Percentiles rank a stretch among this genome's conserved stretches.
Conservation (phyloP, 1,140 invertebrate species). For the Cephus cinctus region DNA sequence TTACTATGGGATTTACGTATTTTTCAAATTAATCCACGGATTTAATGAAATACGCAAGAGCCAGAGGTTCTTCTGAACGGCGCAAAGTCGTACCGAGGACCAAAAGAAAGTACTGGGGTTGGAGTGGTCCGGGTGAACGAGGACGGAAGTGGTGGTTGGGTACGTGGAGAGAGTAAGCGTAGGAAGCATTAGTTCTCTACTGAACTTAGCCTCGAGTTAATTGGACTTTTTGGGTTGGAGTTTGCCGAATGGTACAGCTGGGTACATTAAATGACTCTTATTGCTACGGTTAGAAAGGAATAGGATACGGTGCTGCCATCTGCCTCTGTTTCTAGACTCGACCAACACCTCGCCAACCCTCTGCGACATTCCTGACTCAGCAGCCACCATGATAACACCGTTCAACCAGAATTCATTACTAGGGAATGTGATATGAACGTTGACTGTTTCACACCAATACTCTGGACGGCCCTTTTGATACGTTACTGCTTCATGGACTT, state of each 20-base stretch:
- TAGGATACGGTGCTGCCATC: neutral
- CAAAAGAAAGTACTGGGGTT: too few relatives aligned
- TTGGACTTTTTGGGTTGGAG: neutral
- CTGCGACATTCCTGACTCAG: neutral
- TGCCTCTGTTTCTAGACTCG: neutral
- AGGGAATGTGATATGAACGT: neutral
- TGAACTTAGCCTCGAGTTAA: neutral
- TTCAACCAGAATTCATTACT: neutral
- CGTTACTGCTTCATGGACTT: too few relatives aligned
- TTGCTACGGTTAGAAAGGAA: neutral
- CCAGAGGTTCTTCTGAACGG: too few relatives aligned
- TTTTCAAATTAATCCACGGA: neutral
- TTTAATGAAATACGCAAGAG: neutral
- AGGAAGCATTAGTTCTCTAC: neutral
- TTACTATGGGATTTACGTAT: too few relatives aligned
- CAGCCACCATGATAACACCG: too few relatives aligned
- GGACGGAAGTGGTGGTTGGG: neutral
- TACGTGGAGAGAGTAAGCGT: too few relatives aligned
- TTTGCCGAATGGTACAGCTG: neutral
- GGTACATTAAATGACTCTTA: neutral
- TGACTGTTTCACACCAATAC: neutral
- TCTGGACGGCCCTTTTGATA: too few relatives aligned
- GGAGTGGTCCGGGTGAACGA: neutral
- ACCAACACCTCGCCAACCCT: neutral
- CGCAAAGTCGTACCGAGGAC: too few relatives aligned